Conservation (phyloP, 1,140 invertebrate genomes). For the Hylyphantes graminicola region DNA sequence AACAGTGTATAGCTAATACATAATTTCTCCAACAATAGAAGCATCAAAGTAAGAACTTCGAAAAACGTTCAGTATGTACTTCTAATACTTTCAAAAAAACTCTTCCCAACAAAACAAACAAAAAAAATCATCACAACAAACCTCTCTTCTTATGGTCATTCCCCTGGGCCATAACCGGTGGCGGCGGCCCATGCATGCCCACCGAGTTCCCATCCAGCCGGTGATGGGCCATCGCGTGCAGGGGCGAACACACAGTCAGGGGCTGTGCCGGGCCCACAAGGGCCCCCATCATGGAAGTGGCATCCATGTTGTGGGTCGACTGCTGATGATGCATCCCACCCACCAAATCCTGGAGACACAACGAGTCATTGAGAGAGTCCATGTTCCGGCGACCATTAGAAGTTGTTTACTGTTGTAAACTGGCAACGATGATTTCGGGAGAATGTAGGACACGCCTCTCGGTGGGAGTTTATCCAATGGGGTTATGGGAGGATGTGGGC, state of each 20-base stretch:
- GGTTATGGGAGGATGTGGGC: conserved; percentile 13
- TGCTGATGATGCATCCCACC: conserved; percentile 61
- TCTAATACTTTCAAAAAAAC: no score
- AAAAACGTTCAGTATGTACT: no score
- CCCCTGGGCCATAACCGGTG: background rate
- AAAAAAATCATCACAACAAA: background rate
- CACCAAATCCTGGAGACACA: conserved; percentile 66
- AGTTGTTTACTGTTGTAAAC: conserved; percentile 43
- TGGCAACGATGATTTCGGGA: conserved; percentile 11
- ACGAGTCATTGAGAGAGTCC: conserved; percentile 65
- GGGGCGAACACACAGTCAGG: conserved; percentile 41
- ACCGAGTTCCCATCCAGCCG: conserved; percentile 48
- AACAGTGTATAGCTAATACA: no score
- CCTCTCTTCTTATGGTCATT: conserved; percentile 51
- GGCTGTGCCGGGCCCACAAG: conserved; percentile 42
- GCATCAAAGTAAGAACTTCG: no score
- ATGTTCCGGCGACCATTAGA: conserved; percentile 59
- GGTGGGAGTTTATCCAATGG: conserved; percentile 31
- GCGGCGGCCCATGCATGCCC: conserved; percentile 26
- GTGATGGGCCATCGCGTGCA: conserved; percentile 54
- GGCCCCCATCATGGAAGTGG: conserved; percentile 39
- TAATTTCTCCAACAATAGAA: no score
- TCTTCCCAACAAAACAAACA: no score
- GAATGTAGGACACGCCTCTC: conserved; percentile 16
- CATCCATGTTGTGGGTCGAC: conserved; percentile 33